These are phyloP conservation scores for Nixonia krombeini DNA, from an alignment of 1,140 invertebrate species.

Conservation along the genomic window DNA sequence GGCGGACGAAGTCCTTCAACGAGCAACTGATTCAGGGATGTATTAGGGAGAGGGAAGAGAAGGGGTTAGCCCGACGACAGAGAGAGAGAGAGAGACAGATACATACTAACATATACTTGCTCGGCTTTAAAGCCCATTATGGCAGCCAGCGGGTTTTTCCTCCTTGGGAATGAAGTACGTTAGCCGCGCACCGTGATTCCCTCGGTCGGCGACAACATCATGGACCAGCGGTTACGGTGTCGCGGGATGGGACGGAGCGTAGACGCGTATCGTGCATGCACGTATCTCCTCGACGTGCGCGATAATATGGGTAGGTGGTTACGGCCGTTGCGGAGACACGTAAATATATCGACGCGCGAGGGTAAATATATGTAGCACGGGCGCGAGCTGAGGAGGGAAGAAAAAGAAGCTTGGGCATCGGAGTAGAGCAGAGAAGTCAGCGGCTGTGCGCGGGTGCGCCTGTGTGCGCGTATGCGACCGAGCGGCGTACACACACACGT, in stretches of 20 bases:
- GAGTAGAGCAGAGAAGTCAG: slow-evolving; percentile 47
- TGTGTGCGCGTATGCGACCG: no score
- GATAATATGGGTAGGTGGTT: slow-evolving; percentile 25
- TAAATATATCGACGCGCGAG: slow-evolving; percentile 39
- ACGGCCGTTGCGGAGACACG: slow-evolving; percentile 32
- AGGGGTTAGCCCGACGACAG: no score
- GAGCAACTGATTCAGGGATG: no score
- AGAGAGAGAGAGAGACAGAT: no score
- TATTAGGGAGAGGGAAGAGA: no score
- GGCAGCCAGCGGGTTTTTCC: no score
- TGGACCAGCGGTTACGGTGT: neutral
- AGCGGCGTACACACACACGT: no score
- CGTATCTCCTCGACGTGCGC: neutral
- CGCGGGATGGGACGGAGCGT: slow-evolving; percentile 18
- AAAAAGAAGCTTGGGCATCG: slow-evolving; percentile 30
- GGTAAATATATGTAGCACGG: slow-evolving; percentile 17
- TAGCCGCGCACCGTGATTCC: neutral
- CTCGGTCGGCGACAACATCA: slow-evolving; percentile 7
- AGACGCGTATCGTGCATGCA: slow-evolving; percentile 1
- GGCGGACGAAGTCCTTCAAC: no score
- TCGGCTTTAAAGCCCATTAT: no score
- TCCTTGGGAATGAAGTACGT: no score
- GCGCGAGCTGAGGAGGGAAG: slow-evolving; percentile 3
- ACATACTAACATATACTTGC: no score
- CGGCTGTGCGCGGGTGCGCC: no score